Conservation (phyloP, 2,888 invertebrate genomes). For the Caenorhabditis plicata region DNA sequence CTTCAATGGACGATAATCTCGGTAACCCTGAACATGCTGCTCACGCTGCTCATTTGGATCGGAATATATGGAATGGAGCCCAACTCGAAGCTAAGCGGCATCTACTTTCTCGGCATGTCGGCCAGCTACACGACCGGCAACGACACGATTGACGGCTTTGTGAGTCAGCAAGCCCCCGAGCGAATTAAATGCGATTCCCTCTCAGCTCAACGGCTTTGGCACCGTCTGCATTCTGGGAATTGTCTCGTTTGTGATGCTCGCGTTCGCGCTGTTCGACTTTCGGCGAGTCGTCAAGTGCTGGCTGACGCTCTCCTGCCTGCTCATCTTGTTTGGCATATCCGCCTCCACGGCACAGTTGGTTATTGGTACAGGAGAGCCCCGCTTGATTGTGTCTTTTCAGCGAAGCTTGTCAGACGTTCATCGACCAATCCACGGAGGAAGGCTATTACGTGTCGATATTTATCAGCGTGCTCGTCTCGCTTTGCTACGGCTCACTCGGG, state of each 20-base stretch:
- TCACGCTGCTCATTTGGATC: conserved; percentile 46
- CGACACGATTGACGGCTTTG: conserved; percentile 43
- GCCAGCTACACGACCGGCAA: conserved; percentile 40
- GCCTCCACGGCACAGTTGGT: conserved; percentile 25
- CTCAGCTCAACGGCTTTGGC: conserved; percentile 46
- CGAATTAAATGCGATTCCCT: neutral
- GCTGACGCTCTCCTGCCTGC: conserved; percentile 44
- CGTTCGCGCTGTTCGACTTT: conserved; percentile 48
- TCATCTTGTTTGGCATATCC: conserved; percentile 51
- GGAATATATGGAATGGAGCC: conserved; percentile 45
- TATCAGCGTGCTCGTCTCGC: neutral
- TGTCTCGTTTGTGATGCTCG: conserved; percentile 53
- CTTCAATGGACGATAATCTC: conserved; percentile 31
- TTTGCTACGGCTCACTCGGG: neutral
- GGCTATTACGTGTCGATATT: conserved; percentile 1
- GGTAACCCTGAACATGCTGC: conserved; percentile 42
- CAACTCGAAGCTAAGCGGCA: conserved; percentile 24
- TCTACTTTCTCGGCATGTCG: conserved; percentile 31
- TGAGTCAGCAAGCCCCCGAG: conserved; percentile 4
- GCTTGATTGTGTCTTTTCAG: conserved; percentile 3
- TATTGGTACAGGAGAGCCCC: neutral
- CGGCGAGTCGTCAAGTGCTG: conserved; percentile 43
- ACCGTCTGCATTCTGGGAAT: conserved; percentile 41
- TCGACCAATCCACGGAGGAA: no score
- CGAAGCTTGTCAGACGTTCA: neutral